Evolutionary conservation across 2,113 vertebrate species (phyloP).

Genomic region (Chaetorhynchus papuensis): DNA sequence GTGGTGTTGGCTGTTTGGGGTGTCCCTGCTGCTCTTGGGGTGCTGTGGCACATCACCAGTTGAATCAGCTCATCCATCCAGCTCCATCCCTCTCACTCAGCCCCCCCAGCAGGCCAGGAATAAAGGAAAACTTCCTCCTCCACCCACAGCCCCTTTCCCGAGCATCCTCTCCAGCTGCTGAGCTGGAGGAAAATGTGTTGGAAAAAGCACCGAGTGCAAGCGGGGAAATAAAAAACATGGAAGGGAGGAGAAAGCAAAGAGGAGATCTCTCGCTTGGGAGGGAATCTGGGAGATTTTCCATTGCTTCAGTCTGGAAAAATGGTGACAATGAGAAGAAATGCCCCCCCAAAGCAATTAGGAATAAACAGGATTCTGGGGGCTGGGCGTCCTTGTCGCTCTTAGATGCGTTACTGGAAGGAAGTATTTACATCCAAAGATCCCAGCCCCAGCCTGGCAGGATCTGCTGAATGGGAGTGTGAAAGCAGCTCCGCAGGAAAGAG

Average conservation of each 20-base stretch:
- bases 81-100: background rate
- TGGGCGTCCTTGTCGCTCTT: background rate
- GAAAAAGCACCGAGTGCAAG: background rate
- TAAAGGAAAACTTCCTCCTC: background rate
- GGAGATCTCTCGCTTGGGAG: background rate
- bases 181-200: background rate
- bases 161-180: background rate
- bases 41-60: background rate
- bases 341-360: background rate
- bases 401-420: background rate
- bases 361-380: background rate
- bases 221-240: background rate
- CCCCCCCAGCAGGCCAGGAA: background rate
- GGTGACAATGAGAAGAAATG: background rate
- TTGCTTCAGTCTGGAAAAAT: background rate
- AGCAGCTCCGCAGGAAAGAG: background rate
- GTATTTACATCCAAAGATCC: background rate
- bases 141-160: background rate
- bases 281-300: background rate
- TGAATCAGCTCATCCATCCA: background rate
- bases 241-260: background rate
- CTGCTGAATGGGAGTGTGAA: background rate
- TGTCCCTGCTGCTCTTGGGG: background rate
- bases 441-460: background rate
- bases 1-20: accelerated